Conservation (phyloP, 2,113 vertebrate genomes). For the Pluvialis apricaria region DNA sequence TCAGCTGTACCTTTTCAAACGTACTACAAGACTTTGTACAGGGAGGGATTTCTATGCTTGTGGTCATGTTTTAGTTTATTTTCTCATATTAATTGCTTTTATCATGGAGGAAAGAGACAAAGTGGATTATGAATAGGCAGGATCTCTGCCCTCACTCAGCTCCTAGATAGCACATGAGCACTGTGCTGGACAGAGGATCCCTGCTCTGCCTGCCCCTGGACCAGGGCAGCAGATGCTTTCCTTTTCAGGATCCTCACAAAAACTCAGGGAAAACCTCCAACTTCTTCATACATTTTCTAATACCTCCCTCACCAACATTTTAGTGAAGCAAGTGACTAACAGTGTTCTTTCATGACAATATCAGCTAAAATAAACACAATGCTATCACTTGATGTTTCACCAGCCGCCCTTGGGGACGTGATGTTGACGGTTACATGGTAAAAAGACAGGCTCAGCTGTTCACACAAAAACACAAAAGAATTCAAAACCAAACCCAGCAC, state of each 20-base stretch:
- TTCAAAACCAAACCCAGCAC: not conserved
- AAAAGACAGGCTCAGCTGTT: slow-evolving; percentile 1
- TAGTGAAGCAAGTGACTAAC: not conserved
- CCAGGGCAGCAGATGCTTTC: not conserved
- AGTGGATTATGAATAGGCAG: not conserved
- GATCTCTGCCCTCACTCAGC: not conserved
- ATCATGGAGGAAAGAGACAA: not conserved
- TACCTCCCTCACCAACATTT: not conserved
- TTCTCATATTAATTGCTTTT: not conserved
- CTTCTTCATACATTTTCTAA: not conserved
- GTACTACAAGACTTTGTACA: not conserved
- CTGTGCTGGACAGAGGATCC: not conserved
- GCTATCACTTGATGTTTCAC: not conserved
- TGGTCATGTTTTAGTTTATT: not conserved
- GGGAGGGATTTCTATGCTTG: not conserved
- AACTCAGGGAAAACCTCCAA: not conserved
- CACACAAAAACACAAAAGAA: not conserved
- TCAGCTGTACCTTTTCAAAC: not conserved
- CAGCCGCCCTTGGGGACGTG: not conserved
- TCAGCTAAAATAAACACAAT: not conserved
- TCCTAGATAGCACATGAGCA: not conserved
- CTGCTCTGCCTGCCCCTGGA: not conserved
- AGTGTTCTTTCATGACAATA: not conserved
- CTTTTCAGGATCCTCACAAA: not conserved
- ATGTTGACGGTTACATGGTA: not conserved